Evolutionary conservation across 2,888 invertebrate genomes (phyloP), one percentile per base, ranked within the genome.

Genomic region (Caenorhabditis doughertyi): DNA sequence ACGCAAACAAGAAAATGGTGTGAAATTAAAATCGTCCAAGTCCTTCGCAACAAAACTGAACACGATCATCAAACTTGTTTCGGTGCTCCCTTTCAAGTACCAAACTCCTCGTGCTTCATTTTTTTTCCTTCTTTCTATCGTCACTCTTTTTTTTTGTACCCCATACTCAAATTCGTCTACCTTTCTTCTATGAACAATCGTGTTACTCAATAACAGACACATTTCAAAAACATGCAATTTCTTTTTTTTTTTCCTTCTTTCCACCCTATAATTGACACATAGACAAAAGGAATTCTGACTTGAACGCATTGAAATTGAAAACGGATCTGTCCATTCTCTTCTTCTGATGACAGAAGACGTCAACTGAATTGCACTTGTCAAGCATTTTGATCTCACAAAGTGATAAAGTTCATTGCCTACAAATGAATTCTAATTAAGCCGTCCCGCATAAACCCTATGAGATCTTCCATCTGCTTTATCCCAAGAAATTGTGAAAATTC

Each of bases 211-310:
- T 39, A 13, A 39, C 9, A 39, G 39, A 11, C 39, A 25, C 5
- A 21, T 16, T 55, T 55, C 27, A n/a, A 55, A 55, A 55, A 55
- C 23, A 44, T 55, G 16, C 27, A 27, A 55, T 58, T 35, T 58
- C 35, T n/a, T n/a, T 29, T 16, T 58, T 35, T 58, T 58, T n/a
- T n/a, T 29, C 39, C 39, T 32, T 32, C 32, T 9, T 32, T 9
- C 9, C 32, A 4, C 4, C 5, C 32, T 7, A 32, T 32, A 7
- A 32, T 32, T 32, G 32, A 32, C 39, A 39, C 13, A 39, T 39
- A 13, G 39, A 3, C 39, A 8, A 9, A 3, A 39, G n/a, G 7
- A 39, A 8, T 11, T 39, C 39, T 39, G 39, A 39, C 13, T 39
- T 39, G 39, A 39, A 16, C 9, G 9, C 13, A 13, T 39, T 39